Percentiles rank a stretch among this genome's conserved stretches.
phyloP scores from a whole-genome alignment of 2,797 vertebrate species.

The Cynodonichthys magdalenae region DNA sequence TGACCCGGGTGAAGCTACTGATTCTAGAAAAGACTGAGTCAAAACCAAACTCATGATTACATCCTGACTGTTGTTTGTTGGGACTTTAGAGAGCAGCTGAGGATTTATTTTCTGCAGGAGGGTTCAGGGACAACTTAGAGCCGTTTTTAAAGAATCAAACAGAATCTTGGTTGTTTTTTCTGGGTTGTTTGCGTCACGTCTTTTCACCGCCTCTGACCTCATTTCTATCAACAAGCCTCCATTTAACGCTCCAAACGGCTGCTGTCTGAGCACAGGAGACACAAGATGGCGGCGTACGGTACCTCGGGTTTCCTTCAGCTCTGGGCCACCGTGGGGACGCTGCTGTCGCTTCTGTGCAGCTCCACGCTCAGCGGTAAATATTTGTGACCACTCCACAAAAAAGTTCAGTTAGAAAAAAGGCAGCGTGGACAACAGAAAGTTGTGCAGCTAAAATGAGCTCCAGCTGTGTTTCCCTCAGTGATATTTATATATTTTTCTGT shows the following conservation, averaged over 20 bases:
- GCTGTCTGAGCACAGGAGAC: constrained; percentile 38
- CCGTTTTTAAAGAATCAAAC: too few relatives aligned
- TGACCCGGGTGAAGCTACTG: constrained; percentile 85
- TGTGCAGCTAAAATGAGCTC: constrained; percentile 10
- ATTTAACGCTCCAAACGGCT: constrained; percentile 45
- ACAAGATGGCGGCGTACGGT: constrained; percentile 75
- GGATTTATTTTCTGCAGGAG: too few relatives aligned
- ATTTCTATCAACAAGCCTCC: constrained; percentile 53
- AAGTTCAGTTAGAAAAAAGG: not conserved
- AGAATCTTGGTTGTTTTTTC: not conserved
- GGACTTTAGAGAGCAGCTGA: too few relatives aligned
- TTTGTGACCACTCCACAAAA: not conserved
- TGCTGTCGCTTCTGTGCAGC: not conserved
- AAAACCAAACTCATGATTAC: constrained; percentile 27
- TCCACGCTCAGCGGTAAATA: constrained; percentile 2
- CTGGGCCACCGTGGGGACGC: not conserved
- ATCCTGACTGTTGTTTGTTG: not conserved
- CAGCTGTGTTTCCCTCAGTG: constrained; percentile 34
- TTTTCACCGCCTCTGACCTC: constrained; percentile 64
- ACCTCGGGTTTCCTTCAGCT: constrained; percentile 57
- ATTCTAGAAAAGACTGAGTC: constrained; percentile 72
- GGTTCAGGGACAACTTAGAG: too few relatives aligned
- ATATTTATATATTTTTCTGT: constrained; percentile 52
- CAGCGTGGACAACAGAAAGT: constrained; percentile 4
- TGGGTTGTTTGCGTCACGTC: constrained; percentile 43